Percentiles rank a stretch among this genome's conserved stretches.
phyloP scores from a whole-genome alignment of 2,113 vertebrate genomes.

The Heloderma charlesbogerti region DNA sequence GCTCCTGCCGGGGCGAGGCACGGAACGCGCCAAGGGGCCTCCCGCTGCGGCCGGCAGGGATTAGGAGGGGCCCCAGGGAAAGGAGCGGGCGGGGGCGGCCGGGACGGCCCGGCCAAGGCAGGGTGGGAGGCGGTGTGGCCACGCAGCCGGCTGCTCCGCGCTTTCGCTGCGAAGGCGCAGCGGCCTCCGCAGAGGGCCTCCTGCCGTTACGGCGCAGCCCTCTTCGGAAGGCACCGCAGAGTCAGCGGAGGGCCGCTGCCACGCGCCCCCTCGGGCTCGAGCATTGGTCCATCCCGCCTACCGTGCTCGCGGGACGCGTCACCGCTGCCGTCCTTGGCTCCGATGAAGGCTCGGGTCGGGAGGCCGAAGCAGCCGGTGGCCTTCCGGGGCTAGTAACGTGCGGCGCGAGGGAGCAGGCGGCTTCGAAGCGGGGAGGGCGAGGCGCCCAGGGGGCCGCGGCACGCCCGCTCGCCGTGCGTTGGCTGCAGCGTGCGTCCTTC shows the following conservation, averaged over 20 bases:
- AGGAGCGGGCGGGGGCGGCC: neutral
- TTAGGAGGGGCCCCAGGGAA: conserved; percentile 67
- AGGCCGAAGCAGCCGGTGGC: neutral
- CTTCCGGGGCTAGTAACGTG: too few species aligned
- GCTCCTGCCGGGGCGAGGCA: conserved; percentile 76
- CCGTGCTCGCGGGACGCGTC: neutral
- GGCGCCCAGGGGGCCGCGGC: neutral
- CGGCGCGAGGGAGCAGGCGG: neutral
- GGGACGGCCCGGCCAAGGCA: neutral
- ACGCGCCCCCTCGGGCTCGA: neutral
- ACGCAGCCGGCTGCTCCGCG: neutral
- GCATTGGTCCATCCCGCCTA: neutral
- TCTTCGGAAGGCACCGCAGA: neutral
- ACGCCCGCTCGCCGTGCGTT: too few species aligned
- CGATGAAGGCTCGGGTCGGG: too few species aligned
- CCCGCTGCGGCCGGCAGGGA: too few species aligned
- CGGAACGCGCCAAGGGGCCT: conserved; percentile 71
- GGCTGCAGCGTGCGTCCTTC: neutral
- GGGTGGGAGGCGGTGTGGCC: neutral
- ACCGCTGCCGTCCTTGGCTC: neutral
- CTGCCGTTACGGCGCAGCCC: neutral
- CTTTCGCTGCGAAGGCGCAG: too few species aligned
- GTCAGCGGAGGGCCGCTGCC: neutral
- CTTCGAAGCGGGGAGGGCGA: neutral
- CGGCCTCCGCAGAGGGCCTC: neutral